These are phyloP conservation scores for Diaphora mendica DNA, from an alignment of 2,888 invertebrate species.

Conservation along the genomic window DNA sequence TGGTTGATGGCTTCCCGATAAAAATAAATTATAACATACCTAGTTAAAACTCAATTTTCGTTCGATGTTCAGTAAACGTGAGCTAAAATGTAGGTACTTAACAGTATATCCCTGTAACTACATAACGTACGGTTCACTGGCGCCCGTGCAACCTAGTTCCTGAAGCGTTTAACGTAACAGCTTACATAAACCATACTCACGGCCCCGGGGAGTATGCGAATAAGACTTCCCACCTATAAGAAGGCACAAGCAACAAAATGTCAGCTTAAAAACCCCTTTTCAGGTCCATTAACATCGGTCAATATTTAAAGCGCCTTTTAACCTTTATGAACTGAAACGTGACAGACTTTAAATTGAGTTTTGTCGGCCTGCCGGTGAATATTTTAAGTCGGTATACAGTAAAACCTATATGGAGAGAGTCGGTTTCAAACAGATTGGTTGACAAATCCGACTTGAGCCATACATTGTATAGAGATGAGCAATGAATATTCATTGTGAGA, in stretches of 20 bases:
- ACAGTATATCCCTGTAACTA: constrained; percentile 22
- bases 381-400: not conserved
- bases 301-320: constrained; percentile 41
- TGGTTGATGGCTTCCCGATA: not conserved
- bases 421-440: constrained; percentile 21
- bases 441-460: constrained; percentile 31
- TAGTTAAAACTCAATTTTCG: not conserved
- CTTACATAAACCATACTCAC: constrained; percentile 46
- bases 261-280: constrained; percentile 36
- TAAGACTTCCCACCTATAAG: constrained; percentile 39
- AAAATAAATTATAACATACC: not conserved
- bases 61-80: constrained; percentile 8
- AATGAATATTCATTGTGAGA: constrained; percentile 69
- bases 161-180: constrained; percentile 45
- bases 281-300: constrained; percentile 42
- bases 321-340: constrained; percentile 23
- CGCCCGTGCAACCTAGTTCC: constrained; percentile 47
- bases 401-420: not conserved
- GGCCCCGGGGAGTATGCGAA: constrained; percentile 35
- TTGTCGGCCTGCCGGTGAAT: not conserved
- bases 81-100: constrained; percentile 39
- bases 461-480: constrained; percentile 53
- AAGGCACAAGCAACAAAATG: constrained; percentile 41
- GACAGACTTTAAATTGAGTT: constrained; percentile 22
- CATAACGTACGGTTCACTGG: constrained; percentile 31